Percentiles rank a stretch among this genome's conserved stretches.
These are phyloP conservation scores for Paradoxurus hermaphroditus DNA, from an alignment of 2,113 vertebrate species.

Conservation along the genomic window DNA sequence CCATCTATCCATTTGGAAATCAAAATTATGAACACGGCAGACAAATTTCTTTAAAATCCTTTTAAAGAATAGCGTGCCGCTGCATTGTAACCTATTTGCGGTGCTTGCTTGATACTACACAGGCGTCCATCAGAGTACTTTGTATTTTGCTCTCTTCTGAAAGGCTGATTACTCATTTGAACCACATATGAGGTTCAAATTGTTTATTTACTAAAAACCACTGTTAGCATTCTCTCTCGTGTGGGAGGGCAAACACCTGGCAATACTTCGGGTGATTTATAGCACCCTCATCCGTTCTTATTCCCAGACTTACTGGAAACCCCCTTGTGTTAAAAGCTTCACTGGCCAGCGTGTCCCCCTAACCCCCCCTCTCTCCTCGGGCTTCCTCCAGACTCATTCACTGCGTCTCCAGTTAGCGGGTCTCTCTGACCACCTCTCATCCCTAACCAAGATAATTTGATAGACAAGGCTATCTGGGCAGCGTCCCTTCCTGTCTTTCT, in stretches of 20 bases:
- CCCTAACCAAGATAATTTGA: not conserved
- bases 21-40: not conserved
- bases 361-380: not conserved
- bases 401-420: not conserved
- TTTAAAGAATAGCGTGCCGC: not conserved
- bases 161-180: not conserved
- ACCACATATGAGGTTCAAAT: not conserved
- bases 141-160: not conserved
- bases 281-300: not conserved
- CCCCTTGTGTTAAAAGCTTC: not conserved
- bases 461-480: not conserved
- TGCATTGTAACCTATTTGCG: not conserved
- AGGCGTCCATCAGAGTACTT: not conserved
- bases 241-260: not conserved
- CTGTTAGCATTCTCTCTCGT: not conserved
- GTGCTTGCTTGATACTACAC: not conserved
- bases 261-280: not conserved
- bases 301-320: not conserved
- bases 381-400: not conserved
- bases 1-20: not conserved
- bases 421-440: not conserved
- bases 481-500: not conserved
- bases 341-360: not conserved
- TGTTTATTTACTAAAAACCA: not conserved
- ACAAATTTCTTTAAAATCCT: not conserved